Conservation (phyloP, 2,113 vertebrate genomes). For the Turnix velox region DNA sequence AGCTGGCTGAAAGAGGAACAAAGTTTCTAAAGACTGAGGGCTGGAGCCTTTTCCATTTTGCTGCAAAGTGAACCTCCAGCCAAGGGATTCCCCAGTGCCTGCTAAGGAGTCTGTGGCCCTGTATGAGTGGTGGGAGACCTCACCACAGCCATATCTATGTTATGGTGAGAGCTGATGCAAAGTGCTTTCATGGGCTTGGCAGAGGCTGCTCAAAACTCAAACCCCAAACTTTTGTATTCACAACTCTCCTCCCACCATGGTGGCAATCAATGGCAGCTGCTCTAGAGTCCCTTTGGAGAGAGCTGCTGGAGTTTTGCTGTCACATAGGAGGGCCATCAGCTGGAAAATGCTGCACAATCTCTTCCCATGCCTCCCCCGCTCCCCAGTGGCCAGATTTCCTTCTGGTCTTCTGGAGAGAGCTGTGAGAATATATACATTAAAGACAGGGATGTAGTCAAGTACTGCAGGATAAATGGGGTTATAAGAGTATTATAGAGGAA, state of each 20-base stretch:
- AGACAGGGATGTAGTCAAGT: not conserved
- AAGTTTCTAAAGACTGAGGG: not conserved
- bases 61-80: not conserved
- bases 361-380: conserved; percentile 40
- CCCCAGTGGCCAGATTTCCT: conserved; percentile 51
- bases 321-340: not conserved
- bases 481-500: conserved; percentile 15
- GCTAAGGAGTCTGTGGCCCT: not conserved
- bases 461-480: not conserved
- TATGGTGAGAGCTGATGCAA: fast-evolving
- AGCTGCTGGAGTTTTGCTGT: not conserved
- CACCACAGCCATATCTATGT: not conserved
- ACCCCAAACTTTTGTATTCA: not conserved
- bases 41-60: not conserved
- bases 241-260: not conserved
- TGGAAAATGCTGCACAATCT: conserved; percentile 25
- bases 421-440: conserved; percentile 46
- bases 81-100: not conserved
- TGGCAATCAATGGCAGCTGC: not conserved
- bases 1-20: not conserved
- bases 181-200: fast-evolving
- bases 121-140: fast-evolving
- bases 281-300: not conserved
- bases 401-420: conserved; percentile 18
- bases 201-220: not conserved